Evolutionary conservation across 1,140 invertebrate genomes (phyloP).

Genomic region (Yoshiicerus persimilis): DNA sequence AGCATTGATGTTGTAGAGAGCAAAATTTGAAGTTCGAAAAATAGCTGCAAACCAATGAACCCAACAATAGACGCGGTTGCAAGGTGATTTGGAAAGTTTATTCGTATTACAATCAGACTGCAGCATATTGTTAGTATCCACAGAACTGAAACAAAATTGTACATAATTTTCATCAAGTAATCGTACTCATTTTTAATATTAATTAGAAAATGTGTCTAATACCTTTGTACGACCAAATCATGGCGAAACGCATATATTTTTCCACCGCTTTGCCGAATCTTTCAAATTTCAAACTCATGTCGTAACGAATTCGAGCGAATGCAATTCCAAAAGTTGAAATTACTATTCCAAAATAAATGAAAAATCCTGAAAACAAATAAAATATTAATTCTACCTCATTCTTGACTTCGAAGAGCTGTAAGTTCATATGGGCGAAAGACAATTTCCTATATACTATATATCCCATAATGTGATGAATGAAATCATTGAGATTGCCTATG

Average conservation of each 20-base stretch:
- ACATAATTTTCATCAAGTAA: not conserved
- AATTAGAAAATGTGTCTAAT: not conserved
- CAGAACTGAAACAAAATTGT: conserved; percentile 24
- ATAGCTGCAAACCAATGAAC: not conserved
- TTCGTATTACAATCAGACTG: not conserved
- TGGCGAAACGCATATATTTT: conserved; percentile 25
- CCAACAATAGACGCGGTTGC: not conserved
- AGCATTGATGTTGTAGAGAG: not conserved
- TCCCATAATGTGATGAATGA: too few relatives aligned
- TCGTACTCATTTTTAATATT: not conserved
- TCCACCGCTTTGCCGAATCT: conserved; percentile 40
- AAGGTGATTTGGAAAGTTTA: not conserved
- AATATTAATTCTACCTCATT: too few relatives aligned
- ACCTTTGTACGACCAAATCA: conserved; percentile 44
- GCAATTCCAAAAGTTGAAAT: conserved; percentile 27
- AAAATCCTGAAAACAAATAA: conserved; percentile 11
- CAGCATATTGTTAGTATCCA: conserved; percentile 24
- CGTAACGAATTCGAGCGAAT: conserved; percentile 41
- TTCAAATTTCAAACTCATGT: conserved; percentile 18
- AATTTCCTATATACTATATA: too few relatives aligned
- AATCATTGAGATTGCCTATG: too few relatives aligned
- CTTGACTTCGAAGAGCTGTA: too few relatives aligned
- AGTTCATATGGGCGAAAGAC: too few relatives aligned
- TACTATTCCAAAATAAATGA: conserved; percentile 23
- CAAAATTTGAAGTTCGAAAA: conserved; percentile 36